Evolutionary conservation across 92 coral and sea anemone genomes (phyloP).

Genomic region (Actinernus sp.): DNA sequence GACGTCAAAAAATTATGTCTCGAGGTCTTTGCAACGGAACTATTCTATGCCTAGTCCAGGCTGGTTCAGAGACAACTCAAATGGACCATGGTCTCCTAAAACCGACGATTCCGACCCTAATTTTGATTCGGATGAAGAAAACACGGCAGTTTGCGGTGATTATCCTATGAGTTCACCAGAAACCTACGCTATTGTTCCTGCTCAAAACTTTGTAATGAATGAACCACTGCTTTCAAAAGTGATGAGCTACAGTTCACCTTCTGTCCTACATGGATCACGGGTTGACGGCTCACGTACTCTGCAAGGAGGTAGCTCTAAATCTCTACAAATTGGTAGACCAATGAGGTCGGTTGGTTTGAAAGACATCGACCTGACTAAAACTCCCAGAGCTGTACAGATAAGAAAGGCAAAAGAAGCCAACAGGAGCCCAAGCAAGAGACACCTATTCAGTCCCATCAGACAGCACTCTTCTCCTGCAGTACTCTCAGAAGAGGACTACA

Average conservation of each 20-base stretch:
- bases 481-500: neutral
- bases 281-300: neutral
- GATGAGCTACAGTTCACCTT: neutral
- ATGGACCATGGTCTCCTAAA: conserved; percentile 23
- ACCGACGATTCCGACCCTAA: conserved; percentile 54
- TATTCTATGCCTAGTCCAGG: neutral
- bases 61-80: conserved; percentile 32
- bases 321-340: conserved; percentile 75
- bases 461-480: conserved; percentile 41
- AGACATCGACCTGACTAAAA: conserved; percentile 69
- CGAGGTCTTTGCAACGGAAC: neutral
- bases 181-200: neutral
- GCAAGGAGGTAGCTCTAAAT: conserved; percentile 24
- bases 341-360: conserved; percentile 67
- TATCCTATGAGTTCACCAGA: conserved; percentile 2
- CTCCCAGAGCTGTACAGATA: conserved; percentile 57
- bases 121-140: conserved; percentile 69
- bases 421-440: conserved; percentile 46
- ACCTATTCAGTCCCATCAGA: conserved; percentile 16
- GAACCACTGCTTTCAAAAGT: conserved; percentile 8
- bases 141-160: conserved; percentile 22
- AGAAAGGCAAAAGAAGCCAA: conserved; percentile 71
- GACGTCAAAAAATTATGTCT: neutral
- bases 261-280: neutral
- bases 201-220: conserved; percentile 3